Evolutionary conservation across 2,888 invertebrate genomes (phyloP).

Genomic region (Drosophila imparisetae): DNA sequence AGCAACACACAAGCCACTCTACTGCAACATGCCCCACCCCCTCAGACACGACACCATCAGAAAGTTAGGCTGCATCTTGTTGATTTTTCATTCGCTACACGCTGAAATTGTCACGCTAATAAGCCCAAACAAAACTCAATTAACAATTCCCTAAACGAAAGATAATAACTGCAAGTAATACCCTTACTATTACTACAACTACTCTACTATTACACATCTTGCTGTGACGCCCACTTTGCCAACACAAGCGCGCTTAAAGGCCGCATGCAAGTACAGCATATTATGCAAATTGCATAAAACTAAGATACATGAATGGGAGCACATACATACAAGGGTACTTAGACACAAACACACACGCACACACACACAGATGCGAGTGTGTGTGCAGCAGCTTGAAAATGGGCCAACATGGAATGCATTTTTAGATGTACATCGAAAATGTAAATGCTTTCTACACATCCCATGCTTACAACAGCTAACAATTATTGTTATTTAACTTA

Average conservation of each 20-base stretch:
- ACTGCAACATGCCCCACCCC: background rate
- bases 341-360: background rate
- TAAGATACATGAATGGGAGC: constrained; percentile 10
- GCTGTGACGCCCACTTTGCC: constrained; percentile 12
- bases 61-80: constrained; percentile 12
- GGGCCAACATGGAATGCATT: background rate
- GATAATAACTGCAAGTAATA: constrained; percentile 49
- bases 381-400: background rate
- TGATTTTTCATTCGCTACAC: constrained; percentile 21
- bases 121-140: constrained; percentile 63
- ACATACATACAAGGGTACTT: background rate
- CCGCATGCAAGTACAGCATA: constrained; percentile 34
- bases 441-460: background rate
- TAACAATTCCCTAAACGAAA: constrained; percentile 68
- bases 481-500: background rate
- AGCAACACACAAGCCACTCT: constrained; percentile 24
- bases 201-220: background rate
- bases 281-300: constrained; percentile 50
- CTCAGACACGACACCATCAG: background rate
- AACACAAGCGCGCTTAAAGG: background rate
- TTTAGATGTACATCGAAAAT: background rate
- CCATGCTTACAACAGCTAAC: background rate
- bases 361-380: background rate
- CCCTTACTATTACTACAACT: background rate
- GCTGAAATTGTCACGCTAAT: constrained; percentile 45